Evolutionary conservation across 2,113 vertebrate species (phyloP).

Genomic region (Cyphomyrus plagiostoma): DNA sequence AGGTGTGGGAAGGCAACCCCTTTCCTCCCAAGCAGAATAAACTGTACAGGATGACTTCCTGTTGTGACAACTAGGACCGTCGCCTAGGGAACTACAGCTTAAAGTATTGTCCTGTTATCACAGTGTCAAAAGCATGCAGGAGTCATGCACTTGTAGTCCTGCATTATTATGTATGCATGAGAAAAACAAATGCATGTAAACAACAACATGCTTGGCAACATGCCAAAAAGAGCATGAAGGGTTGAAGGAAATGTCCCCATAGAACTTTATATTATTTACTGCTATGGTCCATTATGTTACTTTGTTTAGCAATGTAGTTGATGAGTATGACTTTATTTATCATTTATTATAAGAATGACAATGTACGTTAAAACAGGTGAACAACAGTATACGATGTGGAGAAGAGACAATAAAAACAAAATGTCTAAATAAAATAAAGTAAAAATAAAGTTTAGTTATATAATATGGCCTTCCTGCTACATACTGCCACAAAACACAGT

Average conservation of each 20-base stretch:
- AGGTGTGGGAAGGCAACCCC: too few species aligned
- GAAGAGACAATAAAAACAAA: not conserved
- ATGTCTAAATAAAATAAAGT: not conserved
- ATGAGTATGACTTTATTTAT: not conserved
- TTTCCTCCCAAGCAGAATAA: too few species aligned
- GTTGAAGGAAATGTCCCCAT: not conserved
- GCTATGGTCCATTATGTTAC: not conserved
- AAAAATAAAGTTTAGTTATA: not conserved
- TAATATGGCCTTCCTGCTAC: not conserved
- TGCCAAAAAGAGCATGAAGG: not conserved
- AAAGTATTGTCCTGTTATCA: not conserved
- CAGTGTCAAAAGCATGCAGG: not conserved
- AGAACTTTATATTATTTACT: not conserved
- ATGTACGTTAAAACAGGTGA: not conserved
- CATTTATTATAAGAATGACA: not conserved
- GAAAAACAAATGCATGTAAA: not conserved
- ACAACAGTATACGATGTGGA: not conserved
- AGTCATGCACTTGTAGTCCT: too few species aligned
- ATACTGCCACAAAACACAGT: not conserved
- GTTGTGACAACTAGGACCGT: too few species aligned
- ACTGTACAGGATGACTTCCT: too few species aligned
- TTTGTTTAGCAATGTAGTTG: not conserved
- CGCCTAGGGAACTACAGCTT: too few species aligned
- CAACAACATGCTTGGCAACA: not conserved
- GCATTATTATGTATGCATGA: not conserved